Conservation (phyloP, 2,888 invertebrate genomes). For the Coleophora flavipennella region DNA sequence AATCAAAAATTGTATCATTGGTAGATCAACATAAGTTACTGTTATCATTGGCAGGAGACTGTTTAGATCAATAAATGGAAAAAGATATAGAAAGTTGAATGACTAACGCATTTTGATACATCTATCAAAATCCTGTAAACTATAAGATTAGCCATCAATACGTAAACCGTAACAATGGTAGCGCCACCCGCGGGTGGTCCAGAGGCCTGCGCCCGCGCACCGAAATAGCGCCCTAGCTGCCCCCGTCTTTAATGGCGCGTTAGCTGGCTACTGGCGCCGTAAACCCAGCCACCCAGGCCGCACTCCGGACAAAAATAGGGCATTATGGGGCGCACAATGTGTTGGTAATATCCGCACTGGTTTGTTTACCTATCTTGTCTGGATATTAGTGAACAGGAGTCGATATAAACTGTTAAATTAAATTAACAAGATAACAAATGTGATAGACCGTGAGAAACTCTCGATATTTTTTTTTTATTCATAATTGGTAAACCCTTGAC, state of each 20-base stretch:
- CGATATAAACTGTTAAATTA: too few species aligned
- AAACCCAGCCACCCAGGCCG: conserved; percentile 56
- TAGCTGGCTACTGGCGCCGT: conserved; percentile 52
- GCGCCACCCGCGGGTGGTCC: conserved; percentile 58
- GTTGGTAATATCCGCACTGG: conserved; percentile 31
- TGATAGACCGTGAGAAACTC: too few species aligned
- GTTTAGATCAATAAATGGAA: too few species aligned
- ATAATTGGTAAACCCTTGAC: too few species aligned
- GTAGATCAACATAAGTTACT: too few species aligned
- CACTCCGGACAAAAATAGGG: conserved; percentile 46
- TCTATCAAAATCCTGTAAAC: too few species aligned
- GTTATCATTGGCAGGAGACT: too few species aligned
- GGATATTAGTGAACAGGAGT: neutral
- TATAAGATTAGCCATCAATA: neutral
- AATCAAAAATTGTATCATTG: too few species aligned
- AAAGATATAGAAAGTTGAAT: too few species aligned
- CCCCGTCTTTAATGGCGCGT: conserved; percentile 61
- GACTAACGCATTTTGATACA: too few species aligned
- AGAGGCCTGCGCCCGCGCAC: conserved; percentile 31
- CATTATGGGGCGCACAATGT: conserved; percentile 22
- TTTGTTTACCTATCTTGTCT: conserved; percentile 11
- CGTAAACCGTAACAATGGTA: conserved; percentile 18
- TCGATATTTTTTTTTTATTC: too few species aligned
- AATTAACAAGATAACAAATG: too few species aligned
- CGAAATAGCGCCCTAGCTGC: conserved; percentile 53